Conservation (phyloP, 1,140 invertebrate species). For the Chrysomallon squamiferum region DNA sequence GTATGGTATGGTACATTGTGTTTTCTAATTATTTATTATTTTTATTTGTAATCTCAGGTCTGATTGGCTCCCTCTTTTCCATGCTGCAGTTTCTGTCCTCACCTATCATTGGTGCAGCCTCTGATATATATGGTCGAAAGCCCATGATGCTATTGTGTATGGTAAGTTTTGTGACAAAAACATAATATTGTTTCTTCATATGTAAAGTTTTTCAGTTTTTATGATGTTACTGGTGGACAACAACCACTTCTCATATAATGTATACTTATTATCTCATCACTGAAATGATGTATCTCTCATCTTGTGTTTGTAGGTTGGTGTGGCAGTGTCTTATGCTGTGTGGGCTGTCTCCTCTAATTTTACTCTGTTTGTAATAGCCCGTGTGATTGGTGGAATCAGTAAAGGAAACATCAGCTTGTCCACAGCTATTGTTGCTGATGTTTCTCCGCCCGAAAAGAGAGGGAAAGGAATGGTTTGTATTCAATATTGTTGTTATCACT, state of each 20-base stretch:
- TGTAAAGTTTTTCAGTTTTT: too few relatives aligned
- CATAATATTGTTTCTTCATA: background rate
- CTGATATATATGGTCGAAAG: slow-evolving; percentile 94
- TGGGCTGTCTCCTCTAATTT: slow-evolving; percentile 92
- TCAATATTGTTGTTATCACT: too few relatives aligned
- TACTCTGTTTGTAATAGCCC: slow-evolving; percentile 87
- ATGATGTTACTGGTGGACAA: too few relatives aligned
- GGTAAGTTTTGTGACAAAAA: slow-evolving; percentile 68
- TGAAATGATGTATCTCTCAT: too few relatives aligned
- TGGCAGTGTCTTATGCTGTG: slow-evolving; percentile 82
- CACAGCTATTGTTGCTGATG: slow-evolving; percentile 95
- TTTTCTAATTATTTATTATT: too few relatives aligned
- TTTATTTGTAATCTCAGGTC: slow-evolving; percentile 67
- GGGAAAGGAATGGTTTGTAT: slow-evolving; percentile 91
- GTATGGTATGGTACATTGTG: too few relatives aligned
- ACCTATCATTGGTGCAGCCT: slow-evolving; percentile 91
- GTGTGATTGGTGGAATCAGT: slow-evolving; percentile 92
- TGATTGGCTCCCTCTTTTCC: slow-evolving; percentile 96
- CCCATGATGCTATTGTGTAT: slow-evolving; percentile 83
- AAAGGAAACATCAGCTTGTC: slow-evolving; percentile 96
- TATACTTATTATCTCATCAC: too few relatives aligned
- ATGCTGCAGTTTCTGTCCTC: slow-evolving; percentile 95
- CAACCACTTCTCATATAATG: too few relatives aligned
- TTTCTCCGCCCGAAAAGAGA: slow-evolving; percentile 79
- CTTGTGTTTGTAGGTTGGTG: slow-evolving; percentile 78